A percentile compares a stretch with the other conserved stretches of the same genome.
Evolutionary conservation across 2,797 vertebrate species (phyloP).

Genomic region (Cyclopterus lumpus): DNA sequence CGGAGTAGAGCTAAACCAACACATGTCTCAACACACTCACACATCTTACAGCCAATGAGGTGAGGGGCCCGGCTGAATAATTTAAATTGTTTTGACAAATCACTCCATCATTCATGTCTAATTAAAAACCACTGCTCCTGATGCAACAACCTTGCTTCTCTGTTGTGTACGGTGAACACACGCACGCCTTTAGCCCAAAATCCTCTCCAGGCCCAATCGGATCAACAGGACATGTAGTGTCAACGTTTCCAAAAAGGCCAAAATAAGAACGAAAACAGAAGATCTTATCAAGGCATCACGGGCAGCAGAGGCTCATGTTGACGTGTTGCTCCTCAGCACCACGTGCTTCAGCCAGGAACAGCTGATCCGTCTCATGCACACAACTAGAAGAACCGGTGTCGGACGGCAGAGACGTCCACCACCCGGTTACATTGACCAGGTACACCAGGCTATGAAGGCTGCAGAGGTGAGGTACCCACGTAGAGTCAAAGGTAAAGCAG

Average conservation of each 20-base stretch:
- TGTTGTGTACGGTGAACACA: not conserved
- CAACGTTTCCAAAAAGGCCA: conserved; percentile 23
- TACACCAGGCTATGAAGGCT: too few relatives aligned
- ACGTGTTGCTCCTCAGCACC: conserved; percentile 5
- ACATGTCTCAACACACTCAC: conserved; percentile 71
- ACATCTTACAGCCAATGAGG: conserved; percentile 74
- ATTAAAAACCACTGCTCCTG: conserved; percentile 42
- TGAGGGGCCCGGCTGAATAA: conserved; percentile 73
- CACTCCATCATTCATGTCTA: conserved; percentile 66
- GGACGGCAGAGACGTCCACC: conserved; percentile 38
- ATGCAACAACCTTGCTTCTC: conserved; percentile 9
- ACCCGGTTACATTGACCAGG: conserved; percentile 33
- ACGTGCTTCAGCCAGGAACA: conserved; percentile 37
- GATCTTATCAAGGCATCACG: conserved; percentile 38
- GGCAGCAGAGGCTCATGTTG: conserved; percentile 25
- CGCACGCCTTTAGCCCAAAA: conserved; percentile 21
- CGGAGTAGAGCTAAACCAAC: conserved; percentile 48
- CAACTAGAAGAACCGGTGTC: conserved; percentile 1
- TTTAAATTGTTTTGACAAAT: conserved; percentile 75
- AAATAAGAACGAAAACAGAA: conserved; percentile 37
- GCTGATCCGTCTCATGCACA: conserved; percentile 13
- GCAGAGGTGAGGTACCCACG: too few relatives aligned
- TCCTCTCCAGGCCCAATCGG: conserved; percentile 4
- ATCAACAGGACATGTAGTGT: conserved; percentile 19
- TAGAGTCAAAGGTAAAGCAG: too few relatives aligned